Evolutionary conservation across 2,113 vertebrate genomes (phyloP).

Genomic region (Ovibos moschatus): DNA sequence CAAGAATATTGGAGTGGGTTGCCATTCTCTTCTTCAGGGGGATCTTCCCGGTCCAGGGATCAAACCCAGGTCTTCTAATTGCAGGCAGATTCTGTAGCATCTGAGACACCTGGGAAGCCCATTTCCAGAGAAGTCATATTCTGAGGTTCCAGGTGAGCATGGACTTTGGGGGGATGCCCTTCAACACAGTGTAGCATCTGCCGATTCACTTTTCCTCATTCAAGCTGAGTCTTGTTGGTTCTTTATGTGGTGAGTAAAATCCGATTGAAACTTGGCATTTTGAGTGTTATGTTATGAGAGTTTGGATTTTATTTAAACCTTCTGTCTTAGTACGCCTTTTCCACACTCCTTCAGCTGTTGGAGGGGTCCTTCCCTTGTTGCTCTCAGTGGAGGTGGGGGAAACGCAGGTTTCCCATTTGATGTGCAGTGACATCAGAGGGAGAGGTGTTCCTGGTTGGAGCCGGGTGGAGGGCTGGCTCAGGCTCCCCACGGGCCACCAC

Average conservation of each 20-base stretch:
- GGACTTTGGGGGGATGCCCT: not conserved
- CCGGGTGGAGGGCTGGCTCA: not conserved
- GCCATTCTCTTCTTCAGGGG: not conserved
- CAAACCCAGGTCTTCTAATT: not conserved
- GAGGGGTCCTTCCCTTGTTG: not conserved
- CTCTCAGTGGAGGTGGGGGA: too few relatives aligned
- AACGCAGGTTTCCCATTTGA: not conserved
- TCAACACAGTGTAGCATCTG: not conserved
- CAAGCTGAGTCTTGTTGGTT: not conserved
- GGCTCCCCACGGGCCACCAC: not conserved
- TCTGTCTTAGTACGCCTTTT: not conserved
- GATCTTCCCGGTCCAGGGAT: not conserved
- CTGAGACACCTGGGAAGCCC: not conserved
- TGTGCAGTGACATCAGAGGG: too few relatives aligned
- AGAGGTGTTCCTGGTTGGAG: not conserved
- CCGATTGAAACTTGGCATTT: not conserved
- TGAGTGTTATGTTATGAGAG: not conserved
- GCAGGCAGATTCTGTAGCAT: not conserved
- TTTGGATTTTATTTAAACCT: not conserved
- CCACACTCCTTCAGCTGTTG: too few relatives aligned
- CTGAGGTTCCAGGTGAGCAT: not conserved
- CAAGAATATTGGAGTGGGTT: not conserved
- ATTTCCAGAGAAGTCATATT: not conserved
- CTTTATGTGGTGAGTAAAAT: not conserved
- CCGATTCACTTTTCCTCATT: not conserved